Conservation (phyloP, 1,140 invertebrate genomes). For the Drosophila serrata region DNA sequence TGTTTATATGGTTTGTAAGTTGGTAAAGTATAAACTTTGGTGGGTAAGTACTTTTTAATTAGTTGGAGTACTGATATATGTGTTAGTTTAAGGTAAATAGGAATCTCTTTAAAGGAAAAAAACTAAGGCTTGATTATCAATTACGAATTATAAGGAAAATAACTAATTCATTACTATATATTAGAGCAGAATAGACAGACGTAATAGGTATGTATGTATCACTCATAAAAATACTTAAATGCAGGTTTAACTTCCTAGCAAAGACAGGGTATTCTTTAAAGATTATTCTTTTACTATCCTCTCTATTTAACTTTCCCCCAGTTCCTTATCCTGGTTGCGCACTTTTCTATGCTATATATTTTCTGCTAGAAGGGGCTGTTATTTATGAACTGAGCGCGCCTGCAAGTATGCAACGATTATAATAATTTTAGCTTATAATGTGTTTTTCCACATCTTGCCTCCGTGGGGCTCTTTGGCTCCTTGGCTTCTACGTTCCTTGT, state of each 20-base stretch:
- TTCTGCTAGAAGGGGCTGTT: conserved; percentile 23
- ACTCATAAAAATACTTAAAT: neutral
- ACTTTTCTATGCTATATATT: conserved; percentile 48
- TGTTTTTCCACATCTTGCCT: conserved; percentile 50
- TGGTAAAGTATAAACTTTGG: neutral
- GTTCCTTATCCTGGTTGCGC: conserved; percentile 22
- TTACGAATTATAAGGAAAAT: neutral
- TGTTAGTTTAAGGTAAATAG: neutral
- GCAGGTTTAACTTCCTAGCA: neutral
- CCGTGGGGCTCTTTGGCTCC: too few species aligned
- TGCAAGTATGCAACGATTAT: conserved; percentile 73
- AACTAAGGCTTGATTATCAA: too few species aligned
- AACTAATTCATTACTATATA: neutral
- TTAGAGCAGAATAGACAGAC: too few species aligned
- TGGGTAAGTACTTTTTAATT: conserved; percentile 13
- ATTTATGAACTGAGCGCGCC: conserved; percentile 70
- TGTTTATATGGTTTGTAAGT: neutral
- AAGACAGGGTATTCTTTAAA: neutral
- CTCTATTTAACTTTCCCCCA: neutral
- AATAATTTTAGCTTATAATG: conserved; percentile 77
- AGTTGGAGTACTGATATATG: neutral
- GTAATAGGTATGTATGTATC: too few species aligned
- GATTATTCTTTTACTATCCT: neutral
- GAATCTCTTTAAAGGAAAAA: too few species aligned
- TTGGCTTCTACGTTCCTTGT: neutral